These are phyloP conservation scores for Psilopsiagon aymara DNA, from an alignment of 2,113 vertebrate genomes.

Conservation along the genomic window DNA sequence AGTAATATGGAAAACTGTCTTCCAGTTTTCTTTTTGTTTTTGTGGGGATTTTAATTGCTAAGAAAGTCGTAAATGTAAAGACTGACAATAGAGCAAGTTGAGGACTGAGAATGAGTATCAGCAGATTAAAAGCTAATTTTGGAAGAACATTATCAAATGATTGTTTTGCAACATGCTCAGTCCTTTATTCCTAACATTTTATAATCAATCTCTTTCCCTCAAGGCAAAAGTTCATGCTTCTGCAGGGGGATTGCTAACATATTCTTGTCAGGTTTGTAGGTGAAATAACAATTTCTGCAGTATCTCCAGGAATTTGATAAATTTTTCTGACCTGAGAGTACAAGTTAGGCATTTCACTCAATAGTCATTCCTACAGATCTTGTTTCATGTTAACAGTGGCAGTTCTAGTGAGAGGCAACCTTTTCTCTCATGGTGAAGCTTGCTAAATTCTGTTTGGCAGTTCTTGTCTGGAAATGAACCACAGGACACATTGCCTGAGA, in stretches of 20 bases:
- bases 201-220: not conserved
- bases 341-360: not conserved
- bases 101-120: not conserved
- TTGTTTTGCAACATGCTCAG: not conserved
- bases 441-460: conserved; percentile 30
- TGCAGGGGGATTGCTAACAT: not conserved
- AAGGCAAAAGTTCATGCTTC: not conserved
- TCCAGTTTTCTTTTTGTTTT: not conserved
- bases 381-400: conserved; percentile 5
- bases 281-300: conserved; percentile 3
- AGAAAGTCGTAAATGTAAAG: not conserved
- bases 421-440: conserved; percentile 17
- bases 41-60: not conserved
- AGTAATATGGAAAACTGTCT: not conserved
- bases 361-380: conserved; percentile 30
- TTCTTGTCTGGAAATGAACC: conserved; percentile 17
- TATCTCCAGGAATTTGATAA: not conserved
- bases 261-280: not conserved
- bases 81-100: not conserved
- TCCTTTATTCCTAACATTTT: not conserved
- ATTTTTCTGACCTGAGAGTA: not conserved
- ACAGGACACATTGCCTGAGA: not conserved
- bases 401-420: conserved; percentile 4
- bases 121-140: not conserved
- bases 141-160: not conserved